Evolutionary conservation across 2,113 vertebrate species (phyloP), one percentile per base, ranked within the genome.

Genomic region (Anseranas semipalmata): DNA sequence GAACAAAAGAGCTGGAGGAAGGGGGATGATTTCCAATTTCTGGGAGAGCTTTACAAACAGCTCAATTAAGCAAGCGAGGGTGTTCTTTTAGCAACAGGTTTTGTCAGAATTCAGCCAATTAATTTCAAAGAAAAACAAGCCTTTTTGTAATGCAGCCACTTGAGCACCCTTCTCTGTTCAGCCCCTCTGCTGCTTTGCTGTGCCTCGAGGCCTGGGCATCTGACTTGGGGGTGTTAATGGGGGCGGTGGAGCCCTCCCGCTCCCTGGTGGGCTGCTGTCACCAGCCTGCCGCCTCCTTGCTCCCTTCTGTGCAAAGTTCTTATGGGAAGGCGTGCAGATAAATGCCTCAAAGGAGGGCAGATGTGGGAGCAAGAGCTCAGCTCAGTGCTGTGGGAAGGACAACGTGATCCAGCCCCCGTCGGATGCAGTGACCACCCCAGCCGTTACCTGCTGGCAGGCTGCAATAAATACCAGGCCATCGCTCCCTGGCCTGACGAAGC

Each of bases 21-120:
- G 74, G 41, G 59, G 58, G 76, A 43, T 70, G 70, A 76, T 89
- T 96, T 92, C 48, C 72, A 76, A 46, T 77, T 92, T 72, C 77
- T 48, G 73, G 81, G 67, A 89, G 55, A 0, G 0, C 67, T 85
- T 87, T 81, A 5, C 55, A 70, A 92, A 81, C 63, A 92, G 63
- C 70, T 78, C 52, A 2, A 96, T 97, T 95, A 83, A 96, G 87
- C 80, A 91, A 76, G 48, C 12, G 2, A 90, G 55, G 39, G 82
- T n/a, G 75, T 72, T 83, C 74, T 89, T 84, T 85, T 94, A 96
- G 89, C 81, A 92, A 92, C 60, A 71, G 56, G 19, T 28, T 92
- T 90, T 93, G 73, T 84, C 83, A 88, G 91, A 75, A 84, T 84
- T 67, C 85, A 81, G 87, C 60, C 91, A 92, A 92, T 87, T 94